Base-by-base conservation (phyloP, 1,140 invertebrate genomes). In the Heliconius eleuchia region DNA sequence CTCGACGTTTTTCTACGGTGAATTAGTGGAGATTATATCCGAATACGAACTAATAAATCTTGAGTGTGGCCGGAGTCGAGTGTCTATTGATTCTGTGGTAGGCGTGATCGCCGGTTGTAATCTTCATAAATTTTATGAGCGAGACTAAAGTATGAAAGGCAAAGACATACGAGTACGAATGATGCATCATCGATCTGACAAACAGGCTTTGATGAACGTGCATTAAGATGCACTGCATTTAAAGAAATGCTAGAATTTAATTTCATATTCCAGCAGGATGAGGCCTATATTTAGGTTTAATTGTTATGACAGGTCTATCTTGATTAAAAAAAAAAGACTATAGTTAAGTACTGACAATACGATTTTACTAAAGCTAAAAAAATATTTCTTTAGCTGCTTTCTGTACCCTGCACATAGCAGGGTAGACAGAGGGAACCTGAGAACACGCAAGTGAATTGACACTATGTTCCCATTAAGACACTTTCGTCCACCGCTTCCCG, bases 1-100 rank as follows among this genome's bases (percentile, higher is more conserved):
- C 80, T 85, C 84, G 83, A 87, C 84, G 87, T 92, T 91, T 90
- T 91, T 91, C 89, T 89, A 91, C 88, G 86, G 86, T 91, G 88
- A 91, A 92, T 92, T 93, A 93, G 88, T 88, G 84, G 79, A 91
- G 87, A 92, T 92, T 92, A 91, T 86, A 74, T 85, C 88, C 87
- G 86, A 91, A 93, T 93, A 87, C 88, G 76, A 83, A 80, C 85
- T 91, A 92, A 93, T 93, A 93, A 93, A 93, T 93, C 91, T 92
- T 86, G 76, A 73, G 80, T 82, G 86, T 86, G 83, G 83, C 71
- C 78, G 77, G 81, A 82, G 82, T 80, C 82, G 76, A 84, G 83
- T 74, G 80, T 87, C 88, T 86, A 91, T 92, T 91, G 91, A 89
- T 89, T 90, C 87, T 87, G 80, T 81, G 85, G 88, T 88, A 88